A percentile compares a stretch with the other conserved stretches of the same genome.
These are phyloP conservation scores for Halocaridina rubra DNA, from an alignment of 2,888 invertebrate species.

Conservation along the genomic window DNA sequence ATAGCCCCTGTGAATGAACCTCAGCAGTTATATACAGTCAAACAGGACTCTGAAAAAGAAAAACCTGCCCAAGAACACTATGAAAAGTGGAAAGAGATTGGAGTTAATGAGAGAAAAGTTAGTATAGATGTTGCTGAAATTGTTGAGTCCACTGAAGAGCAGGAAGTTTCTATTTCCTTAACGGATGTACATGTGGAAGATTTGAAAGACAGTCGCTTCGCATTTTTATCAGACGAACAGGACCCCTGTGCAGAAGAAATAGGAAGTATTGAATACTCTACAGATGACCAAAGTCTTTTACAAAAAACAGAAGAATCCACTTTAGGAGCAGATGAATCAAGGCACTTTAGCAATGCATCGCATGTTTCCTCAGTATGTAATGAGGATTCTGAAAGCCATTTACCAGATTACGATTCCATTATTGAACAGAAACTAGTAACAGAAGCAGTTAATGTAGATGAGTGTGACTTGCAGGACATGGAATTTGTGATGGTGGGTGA, in stretches of 20 bases:
- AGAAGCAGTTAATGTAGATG: too few relatives aligned
- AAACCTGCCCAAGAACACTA: background rate
- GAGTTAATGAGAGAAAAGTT: constrained; percentile 1
- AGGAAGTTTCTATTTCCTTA: constrained; percentile 33
- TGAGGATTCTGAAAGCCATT: too few relatives aligned
- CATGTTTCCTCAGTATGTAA: too few relatives aligned
- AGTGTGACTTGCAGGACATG: constrained; percentile 33
- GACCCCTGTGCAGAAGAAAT: too few relatives aligned
- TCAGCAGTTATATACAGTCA: background rate
- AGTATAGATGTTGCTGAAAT: constrained; percentile 26
- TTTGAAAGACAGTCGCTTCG: constrained; percentile 15
- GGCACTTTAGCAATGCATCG: too few relatives aligned
- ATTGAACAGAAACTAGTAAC: too few relatives aligned
- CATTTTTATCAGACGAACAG: too few relatives aligned
- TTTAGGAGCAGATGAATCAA: too few relatives aligned
- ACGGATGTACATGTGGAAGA: constrained; percentile 22
- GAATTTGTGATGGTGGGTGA: constrained; percentile 23
- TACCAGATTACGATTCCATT: too few relatives aligned
- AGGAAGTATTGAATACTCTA: too few relatives aligned
- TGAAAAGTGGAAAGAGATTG: background rate
- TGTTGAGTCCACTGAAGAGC: constrained; percentile 23
- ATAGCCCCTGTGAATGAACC: background rate
- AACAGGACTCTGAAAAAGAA: background rate
- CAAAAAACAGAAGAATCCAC: too few relatives aligned
- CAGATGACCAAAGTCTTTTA: too few relatives aligned